Base-by-base conservation (phyloP, 2,888 invertebrate species). In the Noctua fimbriata region DNA sequence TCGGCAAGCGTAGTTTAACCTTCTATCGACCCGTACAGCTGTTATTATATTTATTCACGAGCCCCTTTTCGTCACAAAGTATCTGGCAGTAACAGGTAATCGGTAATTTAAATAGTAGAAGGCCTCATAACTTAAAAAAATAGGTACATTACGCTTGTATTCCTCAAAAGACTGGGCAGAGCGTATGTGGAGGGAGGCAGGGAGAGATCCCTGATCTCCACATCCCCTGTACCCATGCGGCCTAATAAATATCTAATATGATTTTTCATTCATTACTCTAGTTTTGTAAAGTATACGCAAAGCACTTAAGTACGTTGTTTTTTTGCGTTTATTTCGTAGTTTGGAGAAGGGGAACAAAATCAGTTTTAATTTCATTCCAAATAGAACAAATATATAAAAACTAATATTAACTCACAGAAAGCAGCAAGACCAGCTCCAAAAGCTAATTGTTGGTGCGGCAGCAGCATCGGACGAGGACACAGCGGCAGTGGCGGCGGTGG, bases 341-440 rank as follows among this genome's bases (percentile, higher is more conserved):
- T 72, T 41, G 24, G 5, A 24, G 21, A n/a, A 24, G 1, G 12
- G 12, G 14, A 18, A 21, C 7, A 18, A 44, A 18, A 44, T 41
- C 1, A 24, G 6, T 21, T 12, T 36, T 32, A 12, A 52, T 12
- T n/a, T 44, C n/a, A 63, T 4, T 81, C 24, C 2, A 47, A 66
- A 28, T 24, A 1, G 0, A 49, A 76, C 2, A 63, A 36, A 69
- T 36, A 55, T 63, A 32, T n/a, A 21, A 24, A 21, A 2, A 28
- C 1, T 2, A 69, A 72, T 52, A 36, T 49, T 14, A 82, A 97
- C 97, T 97, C 90, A 97, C 97, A 90, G 85, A 97, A 97, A 66
- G 97, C 97, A 69, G 97, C 97, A 66, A 97, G 94, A 24, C 97
- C 97, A 70, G 97, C 97, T 10, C 98, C 97, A 81, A 98, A 98